These are phyloP conservation scores for Iphiclides podalirius DNA, from an alignment of 2,888 invertebrate species.

Conservation along the genomic window DNA sequence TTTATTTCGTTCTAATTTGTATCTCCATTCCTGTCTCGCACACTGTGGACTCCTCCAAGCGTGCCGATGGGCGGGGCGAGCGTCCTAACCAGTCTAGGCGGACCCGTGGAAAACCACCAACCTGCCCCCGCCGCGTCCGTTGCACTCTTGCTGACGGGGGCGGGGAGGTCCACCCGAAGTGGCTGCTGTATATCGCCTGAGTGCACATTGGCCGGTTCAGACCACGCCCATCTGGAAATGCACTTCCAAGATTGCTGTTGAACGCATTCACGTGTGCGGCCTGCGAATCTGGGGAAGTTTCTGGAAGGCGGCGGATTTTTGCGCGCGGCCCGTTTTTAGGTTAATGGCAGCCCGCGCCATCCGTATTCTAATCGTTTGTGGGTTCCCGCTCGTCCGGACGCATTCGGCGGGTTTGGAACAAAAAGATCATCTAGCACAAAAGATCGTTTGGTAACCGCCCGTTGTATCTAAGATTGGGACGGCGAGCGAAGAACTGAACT, in stretches of 20 bases:
- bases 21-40: slow-evolving; percentile 49
- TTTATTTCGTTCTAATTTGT: slow-evolving; percentile 59
- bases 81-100: slow-evolving; percentile 42
- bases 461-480: neutral
- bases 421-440: neutral
- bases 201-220: slow-evolving; percentile 77
- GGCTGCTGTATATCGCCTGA: slow-evolving; percentile 77
- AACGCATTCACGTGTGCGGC: slow-evolving; percentile 56
- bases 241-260: slow-evolving; percentile 78
- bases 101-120: slow-evolving; percentile 55
- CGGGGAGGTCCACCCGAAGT: slow-evolving; percentile 40
- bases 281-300: slow-evolving; percentile 49
- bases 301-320: slow-evolving; percentile 36
- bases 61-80: slow-evolving; percentile 68
- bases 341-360: slow-evolving; percentile 40
- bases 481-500: neutral
- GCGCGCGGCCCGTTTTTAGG: slow-evolving; percentile 48
- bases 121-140: slow-evolving; percentile 39
- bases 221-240: slow-evolving; percentile 75
- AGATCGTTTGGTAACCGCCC: neutral
- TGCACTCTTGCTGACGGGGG: slow-evolving; percentile 39
- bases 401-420: neutral
- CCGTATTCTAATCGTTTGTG: slow-evolving; percentile 9
- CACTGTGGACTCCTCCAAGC: slow-evolving; percentile 58
- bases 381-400: neutral